Conservation (phyloP, 2,888 invertebrate species). For the Ephialtes manifestator region DNA sequence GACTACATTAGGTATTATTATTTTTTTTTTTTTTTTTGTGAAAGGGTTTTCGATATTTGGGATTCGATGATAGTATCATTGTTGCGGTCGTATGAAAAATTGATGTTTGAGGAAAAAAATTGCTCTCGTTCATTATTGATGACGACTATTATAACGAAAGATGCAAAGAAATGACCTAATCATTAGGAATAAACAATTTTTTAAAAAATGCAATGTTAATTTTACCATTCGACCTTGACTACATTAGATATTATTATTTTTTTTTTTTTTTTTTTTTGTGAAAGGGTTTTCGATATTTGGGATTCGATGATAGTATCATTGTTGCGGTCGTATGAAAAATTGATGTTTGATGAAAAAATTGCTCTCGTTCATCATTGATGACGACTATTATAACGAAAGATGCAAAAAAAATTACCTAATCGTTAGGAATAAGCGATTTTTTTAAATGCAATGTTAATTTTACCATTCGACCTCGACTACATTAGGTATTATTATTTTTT, state of each 20-base stretch:
- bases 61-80: background rate
- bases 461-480: too few relatives aligned
- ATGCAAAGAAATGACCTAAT: background rate
- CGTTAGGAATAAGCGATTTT: background rate
- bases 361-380: conserved; percentile 9
- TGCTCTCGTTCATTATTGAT: conserved; percentile 1
- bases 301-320: too few relatives aligned
- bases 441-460: background rate
- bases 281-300: too few relatives aligned
- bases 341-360: conserved; percentile 7
- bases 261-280: too few relatives aligned
- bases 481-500: too few relatives aligned
- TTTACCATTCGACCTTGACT: too few relatives aligned
- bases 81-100: background rate
- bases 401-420: background rate
- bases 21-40: background rate
- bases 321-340: too few relatives aligned
- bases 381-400: background rate
- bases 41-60: too few relatives aligned
- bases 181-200: background rate
- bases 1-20: too few relatives aligned
- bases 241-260: too few relatives aligned
- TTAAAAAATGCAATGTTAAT: background rate
- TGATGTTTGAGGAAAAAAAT: too few relatives aligned
- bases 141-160: background rate